These are phyloP conservation scores for Serilophus lunatus DNA, from an alignment of 2,113 vertebrate genomes.

Conservation along the genomic window DNA sequence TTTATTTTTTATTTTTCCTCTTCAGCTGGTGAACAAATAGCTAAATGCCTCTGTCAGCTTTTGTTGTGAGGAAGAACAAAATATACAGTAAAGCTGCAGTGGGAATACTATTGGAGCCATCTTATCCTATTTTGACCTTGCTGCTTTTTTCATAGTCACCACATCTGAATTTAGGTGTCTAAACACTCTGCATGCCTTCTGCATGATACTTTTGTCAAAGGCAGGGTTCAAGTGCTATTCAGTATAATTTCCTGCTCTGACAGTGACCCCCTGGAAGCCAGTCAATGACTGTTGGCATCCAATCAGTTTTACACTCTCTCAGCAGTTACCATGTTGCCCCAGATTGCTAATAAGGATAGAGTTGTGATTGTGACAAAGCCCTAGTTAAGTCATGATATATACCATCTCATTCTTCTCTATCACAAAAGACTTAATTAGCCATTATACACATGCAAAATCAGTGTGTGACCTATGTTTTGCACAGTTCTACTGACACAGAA, in stretches of 20 bases:
- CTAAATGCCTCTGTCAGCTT: not conserved
- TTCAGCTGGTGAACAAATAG: not conserved
- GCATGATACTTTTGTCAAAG: not conserved
- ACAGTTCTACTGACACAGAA: not conserved
- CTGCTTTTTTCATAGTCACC: not conserved
- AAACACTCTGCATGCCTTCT: not conserved
- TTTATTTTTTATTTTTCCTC: not conserved
- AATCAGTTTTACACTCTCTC: not conserved
- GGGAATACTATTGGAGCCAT: not conserved
- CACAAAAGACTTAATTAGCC: not conserved
- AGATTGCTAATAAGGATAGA: not conserved
- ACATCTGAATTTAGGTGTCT: not conserved
- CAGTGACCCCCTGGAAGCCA: not conserved
- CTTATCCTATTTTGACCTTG: not conserved
- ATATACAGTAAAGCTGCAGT: not conserved
- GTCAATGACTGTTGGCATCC: not conserved
- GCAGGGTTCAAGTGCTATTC: not conserved
- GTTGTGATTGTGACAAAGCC: not conserved
- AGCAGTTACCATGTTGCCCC: not conserved
- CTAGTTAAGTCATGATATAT: not conserved
- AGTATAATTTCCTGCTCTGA: not conserved
- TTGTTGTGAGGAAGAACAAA: not conserved
- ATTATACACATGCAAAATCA: not conserved
- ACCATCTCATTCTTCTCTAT: not conserved
- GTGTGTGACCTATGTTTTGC: not conserved